Evolutionary conservation across 2,113 vertebrate species (phyloP).

Genomic region (Australoheros scitulus): DNA sequence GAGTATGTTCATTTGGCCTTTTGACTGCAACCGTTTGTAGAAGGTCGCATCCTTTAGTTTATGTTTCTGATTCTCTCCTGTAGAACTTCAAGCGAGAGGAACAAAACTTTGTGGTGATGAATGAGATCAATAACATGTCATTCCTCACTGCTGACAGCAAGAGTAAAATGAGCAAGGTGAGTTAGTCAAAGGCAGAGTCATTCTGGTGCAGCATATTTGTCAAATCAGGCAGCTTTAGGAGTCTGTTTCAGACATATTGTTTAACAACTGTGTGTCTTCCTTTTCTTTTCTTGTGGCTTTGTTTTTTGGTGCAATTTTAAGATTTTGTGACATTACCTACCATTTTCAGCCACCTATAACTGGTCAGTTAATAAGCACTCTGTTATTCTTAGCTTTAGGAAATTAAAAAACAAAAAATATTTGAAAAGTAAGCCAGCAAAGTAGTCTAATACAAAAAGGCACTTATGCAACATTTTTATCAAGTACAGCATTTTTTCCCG

Average conservation of each 20-base stretch:
- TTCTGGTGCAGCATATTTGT: background rate
- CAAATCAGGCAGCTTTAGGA: background rate
- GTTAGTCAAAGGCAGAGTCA: slow-evolving; percentile 16
- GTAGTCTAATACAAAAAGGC: background rate
- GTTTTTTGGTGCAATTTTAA: background rate
- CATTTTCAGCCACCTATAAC: slow-evolving; percentile 4
- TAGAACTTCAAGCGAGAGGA: slow-evolving; percentile 96
- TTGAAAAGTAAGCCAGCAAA: background rate
- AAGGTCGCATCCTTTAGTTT: background rate
- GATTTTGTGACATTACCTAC: background rate
- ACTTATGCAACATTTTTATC: background rate
- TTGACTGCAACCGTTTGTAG: background rate
- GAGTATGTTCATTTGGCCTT: slow-evolving; percentile 61
- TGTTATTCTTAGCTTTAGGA: slow-evolving; percentile 1
- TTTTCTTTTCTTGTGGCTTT: background rate
- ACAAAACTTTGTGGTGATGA: slow-evolving; percentile 96
- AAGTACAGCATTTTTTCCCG: background rate
- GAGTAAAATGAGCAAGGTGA: slow-evolving; percentile 97
- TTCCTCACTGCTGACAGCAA: slow-evolving; percentile 96
- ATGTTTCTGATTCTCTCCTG: background rate
- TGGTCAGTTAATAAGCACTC: background rate
- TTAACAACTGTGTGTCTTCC: slow-evolving; percentile 5
- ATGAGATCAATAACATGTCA: slow-evolving; percentile 98
- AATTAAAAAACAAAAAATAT: background rate
- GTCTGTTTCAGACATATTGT: background rate